Evolutionary conservation across 30 jellyfish, hydroid and myxozoan genomes (phyloP), one percentile per base, ranked within the genome.

Genomic region (Turritopsis dohrnii): DNA sequence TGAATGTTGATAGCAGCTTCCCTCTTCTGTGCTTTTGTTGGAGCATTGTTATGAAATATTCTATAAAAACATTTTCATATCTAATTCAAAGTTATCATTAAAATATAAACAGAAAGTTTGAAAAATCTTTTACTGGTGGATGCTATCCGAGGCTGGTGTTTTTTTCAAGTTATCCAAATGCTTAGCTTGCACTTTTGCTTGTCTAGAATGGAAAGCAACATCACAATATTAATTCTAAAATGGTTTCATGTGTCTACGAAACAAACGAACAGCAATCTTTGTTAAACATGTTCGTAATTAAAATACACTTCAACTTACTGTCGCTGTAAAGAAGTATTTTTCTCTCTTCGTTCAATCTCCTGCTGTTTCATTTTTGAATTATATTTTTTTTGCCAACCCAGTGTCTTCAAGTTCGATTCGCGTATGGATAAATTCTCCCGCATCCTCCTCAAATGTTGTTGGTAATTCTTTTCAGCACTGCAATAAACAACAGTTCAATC

Each of bases 1-100:
- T 89, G 96, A 27, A 89, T 89, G 1, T 89, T 81, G 0, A 89
- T 89, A 71, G 94, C 94, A 21, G 96, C 96, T 41, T 89, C 90
- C 31, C 81, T 84, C 86, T 84, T 81, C 65, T 89, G 91, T 17
- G 96, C 90, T 76, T 89, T 89, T 18, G 88, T 85, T 1, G 96
- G 96, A 16, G 88, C 87, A 54, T 84, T 89, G 79, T 84, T 94
- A 30, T 89, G 96, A 76, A 89, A 89, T 7, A 89, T 71, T 80
- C 96, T 89, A 74, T 25, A 81, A 81, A 30, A 31, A 53, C 71
- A 21, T 13, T 27, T n/a, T 18, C 22, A 1, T 69, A 7, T 69
- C 0, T 69, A 1, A 16, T 69, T 0, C 19, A 69, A 1, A n/a
- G 7, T 27, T 0, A 60, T 60, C 19, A 60, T 60, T 60, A 18